Conservation (phyloP, 1,140 invertebrate genomes). For the Copidosoma floridanum region DNA sequence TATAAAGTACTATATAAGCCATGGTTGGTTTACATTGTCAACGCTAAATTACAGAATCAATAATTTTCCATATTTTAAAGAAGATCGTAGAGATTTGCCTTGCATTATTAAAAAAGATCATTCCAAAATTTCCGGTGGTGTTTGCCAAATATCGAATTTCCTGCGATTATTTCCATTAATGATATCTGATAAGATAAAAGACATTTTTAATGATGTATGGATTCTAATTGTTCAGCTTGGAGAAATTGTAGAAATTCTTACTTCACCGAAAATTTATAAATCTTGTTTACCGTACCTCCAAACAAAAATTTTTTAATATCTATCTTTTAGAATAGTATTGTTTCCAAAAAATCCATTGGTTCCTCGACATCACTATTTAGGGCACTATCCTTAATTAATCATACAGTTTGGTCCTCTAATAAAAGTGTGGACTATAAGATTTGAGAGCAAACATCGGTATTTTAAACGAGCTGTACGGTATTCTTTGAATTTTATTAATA, state of each 20-base stretch:
- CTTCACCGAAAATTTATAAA: slow-evolving; percentile 23
- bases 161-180: slow-evolving; percentile 23
- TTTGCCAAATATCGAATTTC: slow-evolving; percentile 27
- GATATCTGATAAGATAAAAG: slow-evolving; percentile 14
- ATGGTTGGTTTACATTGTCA: slow-evolving; percentile 19
- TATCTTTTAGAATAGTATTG: slow-evolving; percentile 5
- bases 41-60: slow-evolving; percentile 14
- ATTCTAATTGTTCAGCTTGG: slow-evolving; percentile 11
- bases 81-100: slow-evolving; percentile 26
- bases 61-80: slow-evolving; percentile 17
- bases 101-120: not conserved
- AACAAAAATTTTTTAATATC: slow-evolving; percentile 18
- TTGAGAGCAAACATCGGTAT: slow-evolving; percentile 6
- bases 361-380: slow-evolving; percentile 2
- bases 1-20: slow-evolving; percentile 27
- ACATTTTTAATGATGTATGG: slow-evolving; percentile 23
- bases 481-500: slow-evolving; percentile 16
- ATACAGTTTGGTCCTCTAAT: not conserved
- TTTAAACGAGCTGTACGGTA: slow-evolving; percentile 17
- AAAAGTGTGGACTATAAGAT: slow-evolving; percentile 8
- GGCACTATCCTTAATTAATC: slow-evolving; percentile 2
- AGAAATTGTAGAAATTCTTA: slow-evolving; percentile 26
- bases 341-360: slow-evolving; percentile 1
- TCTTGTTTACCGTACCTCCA: slow-evolving; percentile 22
- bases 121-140: slow-evolving; percentile 21